Evolutionary conservation across 2,113 vertebrate species (phyloP), one percentile per base, ranked within the genome.

Genomic region (Xiphophorus couchianus): DNA sequence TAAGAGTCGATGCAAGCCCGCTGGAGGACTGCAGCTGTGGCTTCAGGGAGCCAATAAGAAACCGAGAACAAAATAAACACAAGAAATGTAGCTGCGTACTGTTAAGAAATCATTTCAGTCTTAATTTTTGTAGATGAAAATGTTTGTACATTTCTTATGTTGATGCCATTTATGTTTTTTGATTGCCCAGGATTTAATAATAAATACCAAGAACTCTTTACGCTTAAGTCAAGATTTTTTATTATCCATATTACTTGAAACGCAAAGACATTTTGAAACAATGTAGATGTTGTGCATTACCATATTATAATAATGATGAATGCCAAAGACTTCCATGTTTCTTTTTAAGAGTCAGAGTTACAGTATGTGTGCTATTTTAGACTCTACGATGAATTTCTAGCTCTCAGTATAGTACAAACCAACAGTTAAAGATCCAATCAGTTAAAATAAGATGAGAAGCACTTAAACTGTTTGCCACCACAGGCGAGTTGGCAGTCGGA

Each of bases 371-470:
- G 83, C 74, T 84, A 78, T 89, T 62, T 85, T 74, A 74, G 66
- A 85, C 85, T 87, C 81, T 76, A 81, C 88, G 1, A 48, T 87
- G 84, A 81, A 90, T 89, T 93, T 93, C 88, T 86, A 75, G 84
- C 82, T 91, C 87, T 93, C 69, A 91, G 96, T 85, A 92, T 78
- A 95, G 95, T 95, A 96, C 90, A 92, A 96, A 95, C 94, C 90
- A 81, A 96, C 94, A 94, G 95, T 89, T 96, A 96, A 96, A 97
- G 94, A 86, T 95, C 93, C 92, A 94, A 96, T 96, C 94, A 92
- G 95, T 96, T 96, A 96, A 97, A 97, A 96, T 94, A 96, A 96
- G 35, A 93, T 75, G 82, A 95, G 93, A 95, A 96, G 96, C 96
- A 96, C 96, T 92, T 90, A 93, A 88, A 88, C 71, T 44, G 76